Evolutionary conservation across 2,113 vertebrate genomes (phyloP).

Genomic region (Oryzias curvinotus): DNA sequence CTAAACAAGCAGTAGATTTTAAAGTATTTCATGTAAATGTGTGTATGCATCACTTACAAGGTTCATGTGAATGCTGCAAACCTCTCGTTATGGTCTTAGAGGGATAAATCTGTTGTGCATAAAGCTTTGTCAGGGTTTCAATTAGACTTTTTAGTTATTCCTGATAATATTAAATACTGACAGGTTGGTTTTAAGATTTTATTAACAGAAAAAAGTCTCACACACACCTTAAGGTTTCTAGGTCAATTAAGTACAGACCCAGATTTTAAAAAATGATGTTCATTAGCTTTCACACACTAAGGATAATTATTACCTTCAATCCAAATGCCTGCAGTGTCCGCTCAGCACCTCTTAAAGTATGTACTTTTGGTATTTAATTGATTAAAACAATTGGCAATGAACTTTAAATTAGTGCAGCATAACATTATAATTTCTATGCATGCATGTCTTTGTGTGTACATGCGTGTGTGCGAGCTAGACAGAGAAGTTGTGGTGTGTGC

Average conservation of each 20-base stretch:
- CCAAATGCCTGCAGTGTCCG: constrained; percentile 68
- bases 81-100: constrained; percentile 28
- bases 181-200: constrained; percentile 71
- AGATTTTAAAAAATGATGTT: constrained; percentile 7
- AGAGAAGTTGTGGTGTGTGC: constrained; percentile 33
- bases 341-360: constrained; percentile 74
- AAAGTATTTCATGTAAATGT: neutral
- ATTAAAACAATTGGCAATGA: constrained; percentile 81
- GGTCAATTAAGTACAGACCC: constrained; percentile 34
- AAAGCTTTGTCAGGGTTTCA: constrained; percentile 59
- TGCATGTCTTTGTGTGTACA: constrained; percentile 15
- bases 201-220: constrained; percentile 62
- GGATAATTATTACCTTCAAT: constrained; percentile 78
- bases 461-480: constrained; percentile 1
- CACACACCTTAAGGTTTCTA: constrained; percentile 53
- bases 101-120: constrained; percentile 31
- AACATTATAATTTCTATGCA: constrained; percentile 78
- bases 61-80: constrained; percentile 2
- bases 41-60: constrained; percentile 3
- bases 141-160: constrained; percentile 78
- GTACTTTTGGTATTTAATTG: constrained; percentile 81
- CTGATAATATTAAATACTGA: constrained; percentile 79
- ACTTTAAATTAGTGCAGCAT: constrained; percentile 84
- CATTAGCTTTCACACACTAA: constrained; percentile 24
- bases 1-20: neutral